Evolutionary conservation across 2,888 invertebrate genomes (phyloP).

Genomic region (Leucophora obtusa): DNA sequence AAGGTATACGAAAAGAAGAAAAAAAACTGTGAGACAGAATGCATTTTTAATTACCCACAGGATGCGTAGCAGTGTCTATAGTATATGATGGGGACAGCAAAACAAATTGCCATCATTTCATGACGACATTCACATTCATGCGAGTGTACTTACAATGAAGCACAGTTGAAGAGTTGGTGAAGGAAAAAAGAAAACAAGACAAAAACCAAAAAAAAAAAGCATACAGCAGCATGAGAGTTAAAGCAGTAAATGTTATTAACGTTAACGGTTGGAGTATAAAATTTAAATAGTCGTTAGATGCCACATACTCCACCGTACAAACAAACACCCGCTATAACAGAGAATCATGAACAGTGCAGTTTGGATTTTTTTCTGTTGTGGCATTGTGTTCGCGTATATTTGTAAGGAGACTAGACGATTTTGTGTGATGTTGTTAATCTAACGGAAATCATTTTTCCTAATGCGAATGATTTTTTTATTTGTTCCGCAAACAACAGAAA

Average conservation of each 20-base stretch:
- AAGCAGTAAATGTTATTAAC: constrained; percentile 44
- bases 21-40: constrained; percentile 54
- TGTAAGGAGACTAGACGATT: constrained; percentile 1
- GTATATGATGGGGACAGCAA: constrained; percentile 42
- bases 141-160: too few relatives aligned
- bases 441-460: constrained; percentile 59
- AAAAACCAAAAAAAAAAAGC: neutral
- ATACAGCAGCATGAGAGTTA: constrained; percentile 21
- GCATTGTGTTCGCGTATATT: neutral
- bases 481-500: constrained; percentile 16
- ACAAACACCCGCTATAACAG: constrained; percentile 53
- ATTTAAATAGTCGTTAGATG: constrained; percentile 22
- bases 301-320: constrained; percentile 9
- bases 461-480: constrained; percentile 40
- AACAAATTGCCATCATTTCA: constrained; percentile 61
- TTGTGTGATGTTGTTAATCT: constrained; percentile 44
- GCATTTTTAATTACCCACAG: constrained; percentile 69
- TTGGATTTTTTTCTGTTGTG: neutral
- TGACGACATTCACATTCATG: constrained; percentile 38
- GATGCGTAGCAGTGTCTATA: constrained; percentile 60
- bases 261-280: constrained; percentile 29
- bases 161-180: constrained; percentile 17
- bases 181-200: constrained; percentile 4
- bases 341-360: constrained; percentile 24
- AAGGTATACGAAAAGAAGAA: neutral